Evolutionary conservation across 2,113 vertebrate genomes (phyloP).

Genomic region (Macrotis lagotis): DNA sequence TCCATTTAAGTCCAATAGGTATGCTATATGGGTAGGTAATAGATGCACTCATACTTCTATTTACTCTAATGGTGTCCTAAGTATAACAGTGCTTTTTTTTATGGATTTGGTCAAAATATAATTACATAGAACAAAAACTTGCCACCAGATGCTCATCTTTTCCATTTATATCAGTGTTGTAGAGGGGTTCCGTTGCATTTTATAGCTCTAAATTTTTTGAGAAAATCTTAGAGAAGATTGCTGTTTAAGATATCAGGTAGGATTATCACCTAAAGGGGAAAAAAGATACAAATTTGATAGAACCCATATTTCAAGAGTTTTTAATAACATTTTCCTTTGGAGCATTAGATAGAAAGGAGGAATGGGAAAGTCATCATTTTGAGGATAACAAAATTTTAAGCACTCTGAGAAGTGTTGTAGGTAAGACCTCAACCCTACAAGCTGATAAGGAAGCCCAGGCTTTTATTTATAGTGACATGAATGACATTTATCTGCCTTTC

Average conservation of each 20-base stretch:
- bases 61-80: background rate
- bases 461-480: conserved; percentile 76
- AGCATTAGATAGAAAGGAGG: conserved; percentile 53
- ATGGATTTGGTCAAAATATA: conserved; percentile 57
- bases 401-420: conserved; percentile 63
- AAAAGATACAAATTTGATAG: conserved; percentile 69
- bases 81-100: conserved; percentile 46
- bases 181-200: conserved; percentile 6
- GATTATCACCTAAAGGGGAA: conserved; percentile 57
- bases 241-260: conserved; percentile 53
- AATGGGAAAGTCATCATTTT: conserved; percentile 57
- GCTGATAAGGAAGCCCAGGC: conserved; percentile 72
- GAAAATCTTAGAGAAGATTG: conserved; percentile 65
- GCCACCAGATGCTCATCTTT: background rate
- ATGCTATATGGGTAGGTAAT: background rate
- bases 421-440: conserved; percentile 73
- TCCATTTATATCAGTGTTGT: background rate
- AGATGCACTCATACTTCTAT: background rate
- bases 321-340: conserved; percentile 61
- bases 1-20: conserved; percentile 19
- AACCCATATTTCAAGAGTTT: conserved; percentile 53
- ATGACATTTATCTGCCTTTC: conserved; percentile 77
- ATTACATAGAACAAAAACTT: conserved; percentile 6
- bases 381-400: conserved; percentile 71
- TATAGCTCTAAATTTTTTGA: conserved; percentile 48